Conservation (phyloP, 1,140 invertebrate genomes). For the Octopus sinensis region DNA sequence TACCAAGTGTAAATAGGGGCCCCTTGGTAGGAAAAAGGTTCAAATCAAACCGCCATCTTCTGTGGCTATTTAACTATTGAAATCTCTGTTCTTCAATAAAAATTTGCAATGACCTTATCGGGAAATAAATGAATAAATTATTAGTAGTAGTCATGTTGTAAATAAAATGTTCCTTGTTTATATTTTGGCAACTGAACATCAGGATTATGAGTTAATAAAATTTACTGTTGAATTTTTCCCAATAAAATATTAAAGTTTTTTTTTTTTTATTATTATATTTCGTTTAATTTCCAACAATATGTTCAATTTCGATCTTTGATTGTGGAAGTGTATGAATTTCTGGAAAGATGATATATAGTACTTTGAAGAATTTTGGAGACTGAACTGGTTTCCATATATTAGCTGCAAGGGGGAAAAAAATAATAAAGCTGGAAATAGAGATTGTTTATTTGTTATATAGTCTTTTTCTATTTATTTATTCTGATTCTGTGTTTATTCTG, state of each 20-base stretch:
- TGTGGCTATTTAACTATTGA: not conserved
- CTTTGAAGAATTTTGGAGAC: no score
- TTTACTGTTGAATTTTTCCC: not conserved
- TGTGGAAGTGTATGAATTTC: no score
- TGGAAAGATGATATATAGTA: no score
- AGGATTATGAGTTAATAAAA: not conserved
- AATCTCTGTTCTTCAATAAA: not conserved
- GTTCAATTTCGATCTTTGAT: no score
- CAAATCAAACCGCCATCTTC: not conserved
- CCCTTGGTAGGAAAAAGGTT: not conserved
- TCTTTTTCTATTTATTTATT: no score
- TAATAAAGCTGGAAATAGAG: no score
- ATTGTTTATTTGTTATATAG: no score
- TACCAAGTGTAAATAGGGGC: not conserved
- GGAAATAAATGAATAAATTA: not conserved
- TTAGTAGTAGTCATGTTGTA: not conserved
- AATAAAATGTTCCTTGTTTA: not conserved
- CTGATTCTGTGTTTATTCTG: no score
- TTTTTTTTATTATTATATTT: not conserved
- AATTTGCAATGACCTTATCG: not conserved
- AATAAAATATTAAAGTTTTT: not conserved
- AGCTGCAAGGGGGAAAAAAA: no score
- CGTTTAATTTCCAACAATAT: no score
- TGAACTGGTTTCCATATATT: no score
- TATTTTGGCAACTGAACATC: not conserved